Conservation (phyloP, 2,888 invertebrate genomes). For the Isoperla grammatica region DNA sequence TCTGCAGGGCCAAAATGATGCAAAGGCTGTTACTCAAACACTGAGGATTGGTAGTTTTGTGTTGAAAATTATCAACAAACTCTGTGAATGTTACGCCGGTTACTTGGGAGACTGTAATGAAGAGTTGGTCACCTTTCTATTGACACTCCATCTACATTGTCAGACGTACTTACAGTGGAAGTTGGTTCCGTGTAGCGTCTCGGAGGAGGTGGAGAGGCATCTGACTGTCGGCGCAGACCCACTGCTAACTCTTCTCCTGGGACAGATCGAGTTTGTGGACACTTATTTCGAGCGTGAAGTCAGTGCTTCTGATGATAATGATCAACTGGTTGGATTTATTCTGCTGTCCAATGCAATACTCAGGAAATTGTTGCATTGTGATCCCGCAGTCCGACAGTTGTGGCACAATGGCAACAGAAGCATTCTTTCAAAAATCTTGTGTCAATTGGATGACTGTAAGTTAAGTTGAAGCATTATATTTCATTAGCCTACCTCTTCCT, state of each 20-base stretch:
- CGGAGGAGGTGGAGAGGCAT: conserved; percentile 26
- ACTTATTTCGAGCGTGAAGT: conserved; percentile 14
- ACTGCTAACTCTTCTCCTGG: conserved; percentile 27
- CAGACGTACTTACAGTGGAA: conserved; percentile 9
- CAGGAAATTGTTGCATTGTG: conserved; percentile 25
- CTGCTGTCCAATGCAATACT: conserved; percentile 24
- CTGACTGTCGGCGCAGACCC: conserved; percentile 30
- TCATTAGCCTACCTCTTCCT: too few relatives aligned
- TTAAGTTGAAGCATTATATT: too few relatives aligned
- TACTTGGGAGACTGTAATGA: conserved; percentile 28
- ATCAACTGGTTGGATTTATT: conserved; percentile 15
- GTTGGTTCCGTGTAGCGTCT: conserved; percentile 12
- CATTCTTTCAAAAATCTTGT: conserved; percentile 15
- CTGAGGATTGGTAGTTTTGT: conserved; percentile 49
- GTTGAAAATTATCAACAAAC: conserved; percentile 47
- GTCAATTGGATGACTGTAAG: conserved; percentile 21
- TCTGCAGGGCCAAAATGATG: conserved; percentile 43
- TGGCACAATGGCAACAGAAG: conserved; percentile 17
- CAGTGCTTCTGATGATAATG: neutral
- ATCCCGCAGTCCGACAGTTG: conserved; percentile 10
- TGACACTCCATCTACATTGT: conserved; percentile 19
- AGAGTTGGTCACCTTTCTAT: conserved; percentile 22
- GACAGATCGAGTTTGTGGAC: conserved; percentile 27
- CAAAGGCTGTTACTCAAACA: conserved; percentile 43
- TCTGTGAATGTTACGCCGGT: conserved; percentile 38